Evolutionary conservation across 2,888 invertebrate species (phyloP).

Genomic region (Taenaris catops): DNA sequence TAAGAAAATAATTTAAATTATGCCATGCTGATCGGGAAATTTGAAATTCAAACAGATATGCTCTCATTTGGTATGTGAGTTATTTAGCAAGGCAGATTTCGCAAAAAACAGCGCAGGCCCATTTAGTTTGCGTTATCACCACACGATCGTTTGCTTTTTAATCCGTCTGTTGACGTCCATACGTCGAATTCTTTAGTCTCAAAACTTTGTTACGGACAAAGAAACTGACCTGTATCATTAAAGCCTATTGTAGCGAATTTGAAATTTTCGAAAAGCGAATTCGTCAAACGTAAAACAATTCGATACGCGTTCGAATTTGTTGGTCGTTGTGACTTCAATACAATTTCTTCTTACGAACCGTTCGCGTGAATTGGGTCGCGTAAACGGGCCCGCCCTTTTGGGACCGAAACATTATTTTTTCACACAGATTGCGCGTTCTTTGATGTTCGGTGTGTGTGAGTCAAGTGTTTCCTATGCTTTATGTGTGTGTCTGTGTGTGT

Average conservation of each 20-base stretch:
- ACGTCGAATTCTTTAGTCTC: constrained; percentile 52
- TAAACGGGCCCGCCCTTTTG: constrained; percentile 78
- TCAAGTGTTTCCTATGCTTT: constrained; percentile 75
- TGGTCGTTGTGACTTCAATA: constrained; percentile 72
- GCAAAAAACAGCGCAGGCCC: constrained; percentile 46
- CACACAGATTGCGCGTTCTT: constrained; percentile 76
- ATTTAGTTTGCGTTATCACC: constrained; percentile 60
- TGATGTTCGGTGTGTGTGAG: constrained; percentile 75
- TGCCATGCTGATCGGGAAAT: constrained; percentile 38
- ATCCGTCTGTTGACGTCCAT: constrained; percentile 47
- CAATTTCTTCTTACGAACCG: constrained; percentile 74
- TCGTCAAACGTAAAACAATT: constrained; percentile 80
- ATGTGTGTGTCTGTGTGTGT: constrained; percentile 58
- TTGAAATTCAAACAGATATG: constrained; percentile 49
- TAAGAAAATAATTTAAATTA: constrained; percentile 26
- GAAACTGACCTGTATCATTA: constrained; percentile 73
- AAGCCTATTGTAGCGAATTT: constrained; percentile 73
- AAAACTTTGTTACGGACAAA: constrained; percentile 62
- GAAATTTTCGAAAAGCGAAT: constrained; percentile 73
- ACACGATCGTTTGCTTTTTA: constrained; percentile 65
- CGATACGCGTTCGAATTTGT: constrained; percentile 79
- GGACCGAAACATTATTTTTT: constrained; percentile 77
- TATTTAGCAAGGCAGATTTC: constrained; percentile 44
- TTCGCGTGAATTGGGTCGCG: constrained; percentile 79
- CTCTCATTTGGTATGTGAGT: constrained; percentile 40